Base-by-base conservation (phyloP, 2,113 vertebrate genomes). In the Burhinus oedicnemus region DNA sequence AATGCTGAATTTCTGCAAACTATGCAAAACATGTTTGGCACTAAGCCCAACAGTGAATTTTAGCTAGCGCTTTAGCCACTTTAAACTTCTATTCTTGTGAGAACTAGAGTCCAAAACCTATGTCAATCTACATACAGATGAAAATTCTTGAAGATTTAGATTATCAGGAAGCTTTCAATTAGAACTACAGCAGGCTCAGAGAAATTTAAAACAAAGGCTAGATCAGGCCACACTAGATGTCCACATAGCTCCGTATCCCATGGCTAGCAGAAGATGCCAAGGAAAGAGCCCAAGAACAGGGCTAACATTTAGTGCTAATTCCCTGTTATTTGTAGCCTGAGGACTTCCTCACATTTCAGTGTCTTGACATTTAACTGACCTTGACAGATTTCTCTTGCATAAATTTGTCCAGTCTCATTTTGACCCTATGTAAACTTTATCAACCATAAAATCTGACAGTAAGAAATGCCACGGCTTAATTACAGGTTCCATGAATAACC, bases 331-430 rank as follows among this genome's bases (percentile, higher is more conserved):
- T 89, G 77, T 47, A 81, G 42, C 78, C 90, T 42, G 38, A 23
- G 74, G 57, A 58, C 70, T 34, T 57, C 52, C 71, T 83, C 34
- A 40, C 58, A 25, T 69, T 44, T 40, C 92, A 57, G 29, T 27
- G 23, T 14, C n/a, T 44, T 94, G 85, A 86, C 75, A 83, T 76
- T 76, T 80, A 90, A 83, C 47, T 79, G 75, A 88, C 75, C 82
- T 83, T 85, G 88, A 36, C 62, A 80, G 61, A 38, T 61, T 83
- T 47, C 47, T 61, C 61, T 34, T 51, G 38, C 61, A 10, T 57
- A 14, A 82, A 87, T 87, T 84, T 58, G 40, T 45, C 86, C 83
- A 49, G 54, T 38, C 61, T 83, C 62, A 19, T 72, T 87, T 80
- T 47, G 44, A 91, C 77, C 38, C 64, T 36, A 6, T 13, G 57